These are phyloP conservation scores for Petrolisthes cinctipes DNA, from an alignment of 2,888 invertebrate species.

Conservation along the genomic window DNA sequence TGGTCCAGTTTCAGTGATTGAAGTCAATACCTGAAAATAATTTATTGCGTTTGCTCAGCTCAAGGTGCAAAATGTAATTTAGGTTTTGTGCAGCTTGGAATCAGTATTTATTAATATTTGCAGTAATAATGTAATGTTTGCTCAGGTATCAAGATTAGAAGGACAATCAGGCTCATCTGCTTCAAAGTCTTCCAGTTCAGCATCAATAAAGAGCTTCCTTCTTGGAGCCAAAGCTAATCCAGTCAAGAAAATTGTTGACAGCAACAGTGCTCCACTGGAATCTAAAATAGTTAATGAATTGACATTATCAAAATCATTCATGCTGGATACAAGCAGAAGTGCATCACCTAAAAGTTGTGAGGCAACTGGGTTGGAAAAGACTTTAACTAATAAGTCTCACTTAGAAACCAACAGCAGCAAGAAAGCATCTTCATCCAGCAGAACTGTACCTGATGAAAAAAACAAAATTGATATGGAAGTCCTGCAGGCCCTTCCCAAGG, in stretches of 20 bases:
- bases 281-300: no score
- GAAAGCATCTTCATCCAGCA: background rate
- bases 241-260: background rate
- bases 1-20: no score
- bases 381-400: background rate
- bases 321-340: no score
- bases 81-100: no score
- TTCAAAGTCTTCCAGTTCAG: background rate
- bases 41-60: no score
- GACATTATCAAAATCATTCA: no score
- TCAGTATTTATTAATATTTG: background rate
- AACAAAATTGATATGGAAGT: slow-evolving; percentile 55
- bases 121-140: background rate
- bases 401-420: background rate
- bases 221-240: slow-evolving; percentile 16
- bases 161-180: slow-evolving; percentile 5
- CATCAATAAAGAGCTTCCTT: slow-evolving; percentile 40
- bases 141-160: slow-evolving; percentile 50
- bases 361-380: background rate
- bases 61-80: no score
- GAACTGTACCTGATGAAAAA: background rate
- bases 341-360: no score
- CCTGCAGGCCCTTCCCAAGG: slow-evolving; percentile 60
- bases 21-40: no score
- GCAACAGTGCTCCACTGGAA: no score